These are phyloP conservation scores for Rhopilema esculentum DNA, from an alignment of 30 jellyfish, hydroid and myxozoan genomes.

Conservation along the genomic window DNA sequence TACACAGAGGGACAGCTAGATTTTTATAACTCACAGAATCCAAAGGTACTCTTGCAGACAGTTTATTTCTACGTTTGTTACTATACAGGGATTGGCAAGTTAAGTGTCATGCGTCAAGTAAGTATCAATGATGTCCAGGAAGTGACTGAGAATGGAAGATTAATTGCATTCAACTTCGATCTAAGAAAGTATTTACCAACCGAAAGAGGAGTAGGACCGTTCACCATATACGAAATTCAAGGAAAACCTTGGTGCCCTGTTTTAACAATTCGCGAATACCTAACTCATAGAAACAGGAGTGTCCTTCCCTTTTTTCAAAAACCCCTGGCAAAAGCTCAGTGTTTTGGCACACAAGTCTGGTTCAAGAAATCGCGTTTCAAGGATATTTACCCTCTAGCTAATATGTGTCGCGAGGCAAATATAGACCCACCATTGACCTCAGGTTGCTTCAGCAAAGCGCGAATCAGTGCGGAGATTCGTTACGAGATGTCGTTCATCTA, in stretches of 20 bases:
- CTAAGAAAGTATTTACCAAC: conserved; percentile 37
- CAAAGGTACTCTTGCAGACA: conserved; percentile 57
- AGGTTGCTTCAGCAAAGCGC: conserved; percentile 61
- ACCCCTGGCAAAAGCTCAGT: conserved; percentile 43
- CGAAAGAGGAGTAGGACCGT: conserved; percentile 58
- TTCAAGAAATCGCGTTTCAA: conserved; percentile 53
- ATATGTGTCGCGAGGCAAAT: conserved; percentile 60
- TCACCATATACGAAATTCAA: conserved; percentile 62
- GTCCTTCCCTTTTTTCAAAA: conserved; percentile 57
- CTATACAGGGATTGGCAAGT: conserved; percentile 69
- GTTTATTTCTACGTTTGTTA: conserved; percentile 60
- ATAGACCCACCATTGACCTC: conserved; percentile 54
- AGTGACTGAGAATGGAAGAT: conserved; percentile 48
- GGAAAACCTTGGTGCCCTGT: conserved; percentile 82
- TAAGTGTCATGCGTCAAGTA: conserved; percentile 54
- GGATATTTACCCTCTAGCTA: conserved; percentile 50
- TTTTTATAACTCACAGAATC: conserved; percentile 50
- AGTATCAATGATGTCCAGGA: conserved; percentile 32
- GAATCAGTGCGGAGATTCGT: conserved; percentile 69
- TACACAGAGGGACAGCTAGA: conserved; percentile 61
- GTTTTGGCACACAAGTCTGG: conserved; percentile 42
- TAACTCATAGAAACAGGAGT: conserved; percentile 54
- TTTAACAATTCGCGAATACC: conserved; percentile 48
- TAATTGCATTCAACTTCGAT: conserved; percentile 52
- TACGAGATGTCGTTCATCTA: conserved; percentile 58